Evolutionary conservation across 2,797 vertebrate genomes (phyloP).

Genomic region (Pangasius djambal): DNA sequence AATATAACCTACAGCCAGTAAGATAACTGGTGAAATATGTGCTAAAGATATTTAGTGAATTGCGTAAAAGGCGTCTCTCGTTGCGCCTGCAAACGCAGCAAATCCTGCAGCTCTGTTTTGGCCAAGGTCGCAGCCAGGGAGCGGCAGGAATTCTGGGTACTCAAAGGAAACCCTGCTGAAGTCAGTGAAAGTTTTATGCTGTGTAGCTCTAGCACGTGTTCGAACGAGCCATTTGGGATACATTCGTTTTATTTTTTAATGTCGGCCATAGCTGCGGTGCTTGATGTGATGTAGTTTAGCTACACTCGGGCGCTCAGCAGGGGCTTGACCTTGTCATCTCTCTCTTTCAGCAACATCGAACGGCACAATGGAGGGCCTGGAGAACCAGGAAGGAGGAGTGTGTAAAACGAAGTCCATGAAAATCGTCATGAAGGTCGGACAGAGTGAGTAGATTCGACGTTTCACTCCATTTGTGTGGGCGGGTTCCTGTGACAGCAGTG

Average conservation of each 20-base stretch:
- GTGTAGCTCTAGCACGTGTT: not conserved
- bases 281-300: not conserved
- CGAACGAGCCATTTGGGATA: not conserved
- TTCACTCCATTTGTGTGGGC: not conserved
- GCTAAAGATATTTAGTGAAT: not conserved
- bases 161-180: not conserved
- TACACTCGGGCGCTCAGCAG: not conserved
- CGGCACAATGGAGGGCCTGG: conserved; percentile 95
- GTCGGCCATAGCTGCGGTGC: not conserved
- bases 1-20: not conserved
- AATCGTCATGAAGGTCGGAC: conserved; percentile 99
- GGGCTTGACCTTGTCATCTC: conserved; percentile 19
- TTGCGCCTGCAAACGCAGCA: not conserved
- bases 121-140: not conserved
- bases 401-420: conserved; percentile 99
- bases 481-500: not conserved
- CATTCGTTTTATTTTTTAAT: not conserved
- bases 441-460: conserved; percentile 83
- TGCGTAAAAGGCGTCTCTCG: not conserved
- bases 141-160: not conserved
- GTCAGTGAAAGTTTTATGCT: not conserved
- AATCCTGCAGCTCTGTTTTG: not conserved
- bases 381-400: conserved; percentile 98
- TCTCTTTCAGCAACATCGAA: conserved; percentile 89
- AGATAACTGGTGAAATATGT: too few relatives aligned